A percentile compares a stretch with the other conserved stretches of the same genome.
Conservation (phyloP, 2,888 invertebrate genomes). For the Tiphia femorata region DNA sequence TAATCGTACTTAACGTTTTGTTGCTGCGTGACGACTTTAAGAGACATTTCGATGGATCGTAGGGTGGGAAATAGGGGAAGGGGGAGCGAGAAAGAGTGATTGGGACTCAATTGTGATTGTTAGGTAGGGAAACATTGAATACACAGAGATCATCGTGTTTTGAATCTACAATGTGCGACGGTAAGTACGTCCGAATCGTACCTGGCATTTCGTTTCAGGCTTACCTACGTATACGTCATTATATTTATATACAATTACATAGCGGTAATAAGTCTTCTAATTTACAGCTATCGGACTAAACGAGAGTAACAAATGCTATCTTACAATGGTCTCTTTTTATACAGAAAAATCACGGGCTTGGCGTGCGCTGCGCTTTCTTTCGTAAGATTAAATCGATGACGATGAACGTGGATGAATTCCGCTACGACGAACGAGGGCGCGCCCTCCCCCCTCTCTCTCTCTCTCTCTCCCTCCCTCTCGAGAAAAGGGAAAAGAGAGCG, state of each 20-base stretch:
- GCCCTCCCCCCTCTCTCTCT: too few relatives aligned
- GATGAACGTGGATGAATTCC: too few relatives aligned
- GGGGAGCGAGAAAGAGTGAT: too few relatives aligned
- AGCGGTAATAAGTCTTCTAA: conserved; percentile 51
- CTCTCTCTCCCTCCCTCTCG: too few relatives aligned
- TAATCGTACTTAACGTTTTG: too few relatives aligned
- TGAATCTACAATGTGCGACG: conserved; percentile 34
- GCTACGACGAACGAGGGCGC: too few relatives aligned
- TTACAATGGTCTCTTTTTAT: conserved; percentile 58
- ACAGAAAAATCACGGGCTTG: conserved; percentile 39
- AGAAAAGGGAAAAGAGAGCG: too few relatives aligned
- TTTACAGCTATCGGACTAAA: conserved; percentile 62
- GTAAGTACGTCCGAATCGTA: conserved; percentile 48
- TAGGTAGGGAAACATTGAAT: conserved; percentile 52
- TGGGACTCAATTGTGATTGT: too few relatives aligned
- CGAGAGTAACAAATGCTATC: conserved; percentile 67
- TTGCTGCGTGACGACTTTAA: neutral
- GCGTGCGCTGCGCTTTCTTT: too few relatives aligned
- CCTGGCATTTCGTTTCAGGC: conserved; percentile 37
- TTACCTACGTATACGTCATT: conserved; percentile 33
- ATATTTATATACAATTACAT: conserved; percentile 53
- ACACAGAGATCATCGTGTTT: conserved; percentile 43
- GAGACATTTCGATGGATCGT: neutral
- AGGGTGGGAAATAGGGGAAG: neutral
- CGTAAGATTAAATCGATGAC: too few relatives aligned